phyloP scores from a whole-genome alignment of 2,797 vertebrate species.

The Xiphorhynchus erythropygius region DNA sequence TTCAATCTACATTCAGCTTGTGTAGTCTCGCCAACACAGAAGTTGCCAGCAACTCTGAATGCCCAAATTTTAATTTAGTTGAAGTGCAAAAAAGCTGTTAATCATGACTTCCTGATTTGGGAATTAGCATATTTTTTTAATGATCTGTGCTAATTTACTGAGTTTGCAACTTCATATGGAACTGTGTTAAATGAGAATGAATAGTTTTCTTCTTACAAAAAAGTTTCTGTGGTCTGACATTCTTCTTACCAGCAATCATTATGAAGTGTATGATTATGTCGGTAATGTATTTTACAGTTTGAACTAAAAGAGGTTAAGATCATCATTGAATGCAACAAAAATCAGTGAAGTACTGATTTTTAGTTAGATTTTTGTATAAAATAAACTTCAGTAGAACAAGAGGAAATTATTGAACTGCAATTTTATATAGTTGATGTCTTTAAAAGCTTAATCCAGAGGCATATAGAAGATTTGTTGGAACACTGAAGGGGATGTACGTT shows the following conservation, averaged over 20 bases:
- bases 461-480: neutral
- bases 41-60: neutral
- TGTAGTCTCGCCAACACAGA: neutral
- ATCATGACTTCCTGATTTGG: neutral
- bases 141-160: neutral
- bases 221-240: neutral
- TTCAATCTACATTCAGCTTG: neutral
- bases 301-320: neutral
- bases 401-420: neutral
- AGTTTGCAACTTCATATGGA: neutral
- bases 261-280: neutral
- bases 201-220: neutral
- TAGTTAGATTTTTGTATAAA: neutral
- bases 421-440: neutral
- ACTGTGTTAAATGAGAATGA: neutral
- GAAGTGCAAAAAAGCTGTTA: neutral
- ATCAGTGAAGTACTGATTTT: neutral
- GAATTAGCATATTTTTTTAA: neutral
- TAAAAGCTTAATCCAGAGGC: neutral
- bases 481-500: neutral
- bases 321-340: neutral
- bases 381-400: neutral
- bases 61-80: neutral
- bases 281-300: neutral
- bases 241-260: rapidly evolving